phyloP scores from a whole-genome alignment of 2,797 vertebrate species.

The Pelodytes ibericus region DNA sequence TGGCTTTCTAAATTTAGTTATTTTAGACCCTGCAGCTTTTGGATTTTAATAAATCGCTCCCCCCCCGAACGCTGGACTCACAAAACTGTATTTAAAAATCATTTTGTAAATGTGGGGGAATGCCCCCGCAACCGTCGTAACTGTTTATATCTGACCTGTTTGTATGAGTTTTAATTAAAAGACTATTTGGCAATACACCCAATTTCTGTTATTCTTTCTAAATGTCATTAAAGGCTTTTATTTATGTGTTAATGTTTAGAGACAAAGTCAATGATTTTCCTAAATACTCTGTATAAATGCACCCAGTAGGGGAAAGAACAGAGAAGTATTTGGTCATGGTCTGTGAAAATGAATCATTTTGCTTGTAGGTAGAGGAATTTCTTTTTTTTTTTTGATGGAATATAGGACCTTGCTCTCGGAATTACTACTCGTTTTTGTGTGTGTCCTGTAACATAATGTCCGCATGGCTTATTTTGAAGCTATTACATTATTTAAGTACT shows the following conservation, averaged over 20 bases:
- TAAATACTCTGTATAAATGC: neutral
- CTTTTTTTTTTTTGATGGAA: neutral
- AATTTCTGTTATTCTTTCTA: conserved; percentile 69
- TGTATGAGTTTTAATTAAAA: conserved; percentile 51
- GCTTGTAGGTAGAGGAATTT: neutral
- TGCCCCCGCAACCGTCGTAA: no score
- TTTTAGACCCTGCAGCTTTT: no score
- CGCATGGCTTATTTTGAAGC: neutral
- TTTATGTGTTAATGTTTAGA: no score
- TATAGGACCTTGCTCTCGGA: neutral
- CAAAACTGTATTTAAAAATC: no score
- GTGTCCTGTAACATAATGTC: neutral
- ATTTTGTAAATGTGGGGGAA: no score
- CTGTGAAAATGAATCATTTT: neutral
- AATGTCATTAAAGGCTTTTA: conserved; percentile 42
- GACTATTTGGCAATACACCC: conserved; percentile 69
- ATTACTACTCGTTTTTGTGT: conserved; percentile 3
- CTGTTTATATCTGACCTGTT: no score
- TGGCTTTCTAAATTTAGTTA: no score
- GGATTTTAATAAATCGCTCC: no score
- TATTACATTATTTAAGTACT: neutral
- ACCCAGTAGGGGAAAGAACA: neutral
- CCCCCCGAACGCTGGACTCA: no score
- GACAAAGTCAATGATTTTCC: conserved; percentile 11
- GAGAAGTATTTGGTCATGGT: neutral